These are phyloP conservation scores for Archocentrus centrarchus DNA, from an alignment of 2,113 vertebrate species.

Conservation along the genomic window DNA sequence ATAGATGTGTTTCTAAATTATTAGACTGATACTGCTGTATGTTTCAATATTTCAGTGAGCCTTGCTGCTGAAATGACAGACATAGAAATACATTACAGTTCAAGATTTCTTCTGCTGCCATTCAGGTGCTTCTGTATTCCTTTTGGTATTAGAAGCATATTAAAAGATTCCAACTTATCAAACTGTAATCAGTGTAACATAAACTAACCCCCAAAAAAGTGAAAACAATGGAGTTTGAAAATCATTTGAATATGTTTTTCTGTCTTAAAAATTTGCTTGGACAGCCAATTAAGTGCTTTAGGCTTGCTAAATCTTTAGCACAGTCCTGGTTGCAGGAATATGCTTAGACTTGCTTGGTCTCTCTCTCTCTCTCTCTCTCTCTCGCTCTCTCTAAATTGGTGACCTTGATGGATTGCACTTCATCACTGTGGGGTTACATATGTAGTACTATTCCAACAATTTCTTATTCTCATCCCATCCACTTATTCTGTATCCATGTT, in stretches of 20 bases:
- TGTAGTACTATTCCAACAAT: no score
- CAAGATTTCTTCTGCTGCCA: not conserved
- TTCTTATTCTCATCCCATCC: no score
- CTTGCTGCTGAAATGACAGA: not conserved
- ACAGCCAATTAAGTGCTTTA: constrained; percentile 16
- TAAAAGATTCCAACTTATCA: not conserved
- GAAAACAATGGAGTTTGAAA: not conserved
- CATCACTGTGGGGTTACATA: no score
- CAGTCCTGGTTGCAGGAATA: not conserved
- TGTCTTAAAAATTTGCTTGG: not conserved
- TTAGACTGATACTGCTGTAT: not conserved
- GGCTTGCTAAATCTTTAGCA: constrained; percentile 9
- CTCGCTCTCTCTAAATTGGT: not conserved
- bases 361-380: not conserved
- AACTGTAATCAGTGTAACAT: constrained; percentile 23
- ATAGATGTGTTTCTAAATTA: not conserved
- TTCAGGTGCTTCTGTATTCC: not conserved
- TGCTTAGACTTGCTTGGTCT: not conserved
- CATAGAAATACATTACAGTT: constrained; percentile 10
- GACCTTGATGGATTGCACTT: no score
- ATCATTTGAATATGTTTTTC: constrained; percentile 4
- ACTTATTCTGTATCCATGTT: no score
- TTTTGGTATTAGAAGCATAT: not conserved
- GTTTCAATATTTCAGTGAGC: constrained; percentile 26
- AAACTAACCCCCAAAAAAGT: not conserved